A percentile compares a stretch with the other conserved stretches of the same genome.
Evolutionary conservation across 2,797 vertebrate species (phyloP).

Genomic region (Chelidonichthys spinosus): DNA sequence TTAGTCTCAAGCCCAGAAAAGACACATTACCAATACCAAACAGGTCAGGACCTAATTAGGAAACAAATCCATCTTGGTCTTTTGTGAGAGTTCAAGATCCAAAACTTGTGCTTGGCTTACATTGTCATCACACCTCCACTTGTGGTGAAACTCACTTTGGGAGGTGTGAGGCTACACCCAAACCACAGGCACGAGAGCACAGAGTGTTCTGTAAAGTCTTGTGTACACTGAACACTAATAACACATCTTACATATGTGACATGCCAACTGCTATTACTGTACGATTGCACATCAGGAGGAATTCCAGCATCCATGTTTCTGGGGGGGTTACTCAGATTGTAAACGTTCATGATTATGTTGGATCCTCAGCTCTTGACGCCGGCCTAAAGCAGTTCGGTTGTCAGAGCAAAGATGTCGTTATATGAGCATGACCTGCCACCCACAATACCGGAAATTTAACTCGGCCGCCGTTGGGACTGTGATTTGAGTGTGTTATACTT

Average conservation of each 20-base stretch:
- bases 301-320: not conserved
- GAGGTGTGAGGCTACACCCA: constrained; percentile 72
- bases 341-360: not conserved
- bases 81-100: constrained; percentile 39
- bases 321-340: not conserved
- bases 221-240: constrained; percentile 1
- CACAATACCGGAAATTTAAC: not conserved
- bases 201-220: constrained; percentile 31
- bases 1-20: constrained; percentile 36
- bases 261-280: not conserved
- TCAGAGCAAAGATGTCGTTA: no score
- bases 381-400: not conserved
- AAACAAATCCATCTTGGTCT: constrained; percentile 21
- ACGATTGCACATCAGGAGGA: not conserved
- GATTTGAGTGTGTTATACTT: not conserved
- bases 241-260: not conserved
- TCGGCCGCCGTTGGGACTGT: not conserved
- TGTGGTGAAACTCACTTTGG: constrained; percentile 49
- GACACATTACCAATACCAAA: constrained; percentile 39
- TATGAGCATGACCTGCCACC: not conserved
- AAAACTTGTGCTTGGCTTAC: constrained; percentile 24
- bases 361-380: not conserved
- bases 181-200: constrained; percentile 60
- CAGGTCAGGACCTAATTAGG: constrained; percentile 37
- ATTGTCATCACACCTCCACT: constrained; percentile 45